These are phyloP conservation scores for Rhamnusium bicolor DNA, from an alignment of 2,888 invertebrate genomes.

Conservation along the genomic window DNA sequence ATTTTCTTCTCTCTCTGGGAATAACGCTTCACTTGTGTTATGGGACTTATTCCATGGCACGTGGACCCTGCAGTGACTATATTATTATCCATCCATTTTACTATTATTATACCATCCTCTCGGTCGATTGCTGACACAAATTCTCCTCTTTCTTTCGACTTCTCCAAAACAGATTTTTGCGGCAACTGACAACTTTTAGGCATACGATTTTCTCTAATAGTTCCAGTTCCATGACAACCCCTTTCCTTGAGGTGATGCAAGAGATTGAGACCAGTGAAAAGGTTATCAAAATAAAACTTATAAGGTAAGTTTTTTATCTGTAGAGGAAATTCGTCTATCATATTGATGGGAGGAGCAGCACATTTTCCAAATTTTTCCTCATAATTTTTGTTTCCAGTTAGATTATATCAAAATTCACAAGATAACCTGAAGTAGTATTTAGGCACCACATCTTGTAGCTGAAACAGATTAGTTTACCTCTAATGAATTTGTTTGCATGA, in stretches of 20 bases:
- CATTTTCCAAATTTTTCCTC: constrained; percentile 38
- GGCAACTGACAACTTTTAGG: constrained; percentile 22
- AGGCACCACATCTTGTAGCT: constrained; percentile 61
- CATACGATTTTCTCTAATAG: constrained; percentile 49
- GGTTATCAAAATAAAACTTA: constrained; percentile 54
- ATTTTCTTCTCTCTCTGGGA: too few relatives aligned
- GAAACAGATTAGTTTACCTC: constrained; percentile 62
- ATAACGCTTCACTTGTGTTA: too few relatives aligned
- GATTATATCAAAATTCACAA: constrained; percentile 61
- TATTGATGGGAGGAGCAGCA: constrained; percentile 39
- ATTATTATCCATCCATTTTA: constrained; percentile 31
- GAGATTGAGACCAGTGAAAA: constrained; percentile 56
- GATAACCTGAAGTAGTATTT: constrained; percentile 56
- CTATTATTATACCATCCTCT: constrained; percentile 9
- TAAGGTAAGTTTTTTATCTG: constrained; percentile 35
- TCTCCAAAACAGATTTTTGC: constrained; percentile 25
- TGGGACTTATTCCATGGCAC: too few relatives aligned
- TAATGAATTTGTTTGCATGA: constrained; percentile 59
- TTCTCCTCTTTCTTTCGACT: background rate
- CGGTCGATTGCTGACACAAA: background rate
- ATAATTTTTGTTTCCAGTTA: background rate
- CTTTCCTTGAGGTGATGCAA: constrained; percentile 45
- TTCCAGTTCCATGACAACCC: constrained; percentile 54
- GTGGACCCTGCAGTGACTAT: constrained; percentile 9
- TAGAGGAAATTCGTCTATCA: constrained; percentile 37